phyloP scores from a whole-genome alignment of 2,797 vertebrate species.

The Leuciscus waleckii region DNA sequence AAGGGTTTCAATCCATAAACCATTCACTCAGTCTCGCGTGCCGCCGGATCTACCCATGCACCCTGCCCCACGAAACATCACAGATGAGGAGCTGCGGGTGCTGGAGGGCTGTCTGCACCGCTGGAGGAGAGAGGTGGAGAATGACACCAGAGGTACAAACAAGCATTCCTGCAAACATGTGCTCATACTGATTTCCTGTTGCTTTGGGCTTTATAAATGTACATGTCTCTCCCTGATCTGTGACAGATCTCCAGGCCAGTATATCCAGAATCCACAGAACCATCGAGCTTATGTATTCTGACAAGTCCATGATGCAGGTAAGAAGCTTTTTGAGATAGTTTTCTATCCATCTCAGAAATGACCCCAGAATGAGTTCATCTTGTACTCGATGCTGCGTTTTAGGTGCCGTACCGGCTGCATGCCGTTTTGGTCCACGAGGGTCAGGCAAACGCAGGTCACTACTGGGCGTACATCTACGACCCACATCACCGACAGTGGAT shows the following conservation, averaged over 20 bases:
- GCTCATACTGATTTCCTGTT: neutral
- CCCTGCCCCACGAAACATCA: conserved; percentile 95
- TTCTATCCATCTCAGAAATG: neutral
- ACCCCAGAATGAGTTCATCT: neutral
- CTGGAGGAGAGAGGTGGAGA: conserved; percentile 98
- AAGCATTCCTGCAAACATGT: neutral
- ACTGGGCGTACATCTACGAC: conserved; percentile 98
- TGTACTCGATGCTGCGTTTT: neutral
- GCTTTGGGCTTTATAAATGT: neutral
- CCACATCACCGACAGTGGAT: conserved; percentile 93
- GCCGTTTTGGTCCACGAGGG: conserved; percentile 97
- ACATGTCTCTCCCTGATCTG: neutral
- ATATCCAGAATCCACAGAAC: conserved; percentile 97
- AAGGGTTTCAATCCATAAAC: conserved; percentile 91
- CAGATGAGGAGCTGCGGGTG: conserved; percentile 92
- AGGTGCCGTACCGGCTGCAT: conserved; percentile 97
- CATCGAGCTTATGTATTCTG: conserved; percentile 97
- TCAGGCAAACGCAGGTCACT: conserved; percentile 97
- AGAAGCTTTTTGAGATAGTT: conserved; percentile 59
- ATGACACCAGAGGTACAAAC: conserved; percentile 89
- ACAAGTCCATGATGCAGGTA: conserved; percentile 98
- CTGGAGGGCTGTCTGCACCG: conserved; percentile 96
- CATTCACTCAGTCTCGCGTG: conserved; percentile 95
- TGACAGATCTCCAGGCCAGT: conserved; percentile 93
- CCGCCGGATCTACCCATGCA: conserved; percentile 96